Percentiles rank a stretch among this genome's conserved stretches.
Conservation (phyloP, 2,113 vertebrate species). For the Alligator mississippiensis region DNA sequence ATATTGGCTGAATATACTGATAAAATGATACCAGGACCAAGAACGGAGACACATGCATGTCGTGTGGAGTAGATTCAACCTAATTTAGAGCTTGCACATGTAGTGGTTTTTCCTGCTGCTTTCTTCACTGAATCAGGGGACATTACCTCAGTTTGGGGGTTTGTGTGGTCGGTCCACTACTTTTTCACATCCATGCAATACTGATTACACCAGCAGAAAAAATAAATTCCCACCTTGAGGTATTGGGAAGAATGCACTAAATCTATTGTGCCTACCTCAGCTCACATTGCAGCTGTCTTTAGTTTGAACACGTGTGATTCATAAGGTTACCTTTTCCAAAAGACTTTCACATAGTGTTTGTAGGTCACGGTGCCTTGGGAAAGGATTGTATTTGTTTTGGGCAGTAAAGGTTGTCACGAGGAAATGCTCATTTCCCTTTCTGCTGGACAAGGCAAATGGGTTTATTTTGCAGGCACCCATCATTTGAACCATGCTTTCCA, state of each 20-base stretch:
- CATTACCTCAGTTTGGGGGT: too few relatives aligned
- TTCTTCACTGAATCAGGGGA: too few relatives aligned
- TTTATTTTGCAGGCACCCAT: background rate
- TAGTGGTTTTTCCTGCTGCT: too few relatives aligned
- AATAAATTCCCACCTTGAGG: background rate
- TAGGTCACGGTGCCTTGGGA: background rate
- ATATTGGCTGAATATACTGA: too few relatives aligned
- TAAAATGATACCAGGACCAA: too few relatives aligned
- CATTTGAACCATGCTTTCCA: background rate
- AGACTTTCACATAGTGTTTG: background rate
- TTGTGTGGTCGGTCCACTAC: too few relatives aligned
- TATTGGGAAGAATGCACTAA: background rate
- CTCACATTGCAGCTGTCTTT: background rate
- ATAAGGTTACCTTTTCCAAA: background rate
- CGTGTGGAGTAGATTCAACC: too few relatives aligned
- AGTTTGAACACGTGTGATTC: rapidly evolving
- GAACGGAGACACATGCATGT: too few relatives aligned
- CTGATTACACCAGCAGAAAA: too few relatives aligned
- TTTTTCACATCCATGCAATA: too few relatives aligned
- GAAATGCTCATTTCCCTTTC: background rate
- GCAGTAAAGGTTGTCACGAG: too few relatives aligned
- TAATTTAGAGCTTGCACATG: too few relatives aligned
- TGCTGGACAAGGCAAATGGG: rapidly evolving
- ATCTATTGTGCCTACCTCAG: background rate
- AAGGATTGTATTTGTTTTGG: background rate